A percentile compares a stretch with the other conserved stretches of the same genome.
phyloP scores from a whole-genome alignment of 2,797 vertebrate species.

The Helarctos malayanus region DNA sequence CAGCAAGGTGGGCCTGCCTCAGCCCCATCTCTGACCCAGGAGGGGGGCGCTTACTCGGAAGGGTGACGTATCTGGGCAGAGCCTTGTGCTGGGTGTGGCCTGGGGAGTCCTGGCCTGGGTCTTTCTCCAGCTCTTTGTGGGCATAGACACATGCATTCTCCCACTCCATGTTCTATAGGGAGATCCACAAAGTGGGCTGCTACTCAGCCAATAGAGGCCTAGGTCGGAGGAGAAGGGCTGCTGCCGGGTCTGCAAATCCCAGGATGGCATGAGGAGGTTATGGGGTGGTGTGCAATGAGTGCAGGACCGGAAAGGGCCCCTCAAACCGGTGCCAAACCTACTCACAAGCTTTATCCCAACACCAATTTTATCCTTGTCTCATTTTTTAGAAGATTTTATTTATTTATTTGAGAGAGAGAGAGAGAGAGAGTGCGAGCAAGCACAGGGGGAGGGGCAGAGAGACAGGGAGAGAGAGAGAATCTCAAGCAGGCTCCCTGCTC shows the following conservation, averaged over 20 bases:
- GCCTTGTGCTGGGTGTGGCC: not conserved
- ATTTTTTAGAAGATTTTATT: not conserved
- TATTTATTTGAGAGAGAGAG: not conserved
- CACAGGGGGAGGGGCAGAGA: not conserved
- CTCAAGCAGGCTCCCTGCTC: not conserved
- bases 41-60: not conserved
- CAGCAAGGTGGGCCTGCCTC: not conserved
- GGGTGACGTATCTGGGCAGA: not conserved
- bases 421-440: not conserved
- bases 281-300: not conserved
- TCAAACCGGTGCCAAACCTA: not conserved
- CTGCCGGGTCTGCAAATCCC: not conserved
- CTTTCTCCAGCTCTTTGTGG: not conserved
- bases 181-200: not conserved
- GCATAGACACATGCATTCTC: not conserved
- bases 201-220: not conserved
- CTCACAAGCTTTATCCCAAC: not conserved
- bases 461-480: not conserved
- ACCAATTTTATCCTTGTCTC: not conserved
- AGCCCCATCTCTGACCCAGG: not conserved
- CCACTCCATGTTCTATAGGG: not conserved
- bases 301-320: not conserved
- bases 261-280: not conserved
- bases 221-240: not conserved
- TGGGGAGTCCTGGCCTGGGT: not conserved